phyloP scores from a whole-genome alignment of 2,797 vertebrate genomes.

The Pantherophis alleghaniensis region DNA sequence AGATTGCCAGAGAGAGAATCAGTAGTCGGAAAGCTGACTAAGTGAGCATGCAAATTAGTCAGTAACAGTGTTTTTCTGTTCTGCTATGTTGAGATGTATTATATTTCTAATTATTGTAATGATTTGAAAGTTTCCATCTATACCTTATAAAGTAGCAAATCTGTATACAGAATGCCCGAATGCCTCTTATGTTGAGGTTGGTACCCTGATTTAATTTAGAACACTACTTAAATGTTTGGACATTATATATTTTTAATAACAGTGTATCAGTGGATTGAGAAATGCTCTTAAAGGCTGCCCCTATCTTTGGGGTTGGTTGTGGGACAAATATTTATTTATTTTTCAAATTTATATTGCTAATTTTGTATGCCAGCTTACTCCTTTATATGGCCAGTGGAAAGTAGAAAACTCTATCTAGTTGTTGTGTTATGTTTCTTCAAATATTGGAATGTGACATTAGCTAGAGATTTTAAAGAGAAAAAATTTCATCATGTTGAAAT shows the following conservation, averaged over 20 bases:
- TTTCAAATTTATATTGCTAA: too few relatives aligned
- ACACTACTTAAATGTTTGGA: not conserved
- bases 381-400: not conserved
- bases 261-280: not conserved
- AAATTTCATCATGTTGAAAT: not conserved
- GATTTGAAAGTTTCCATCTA: not conserved
- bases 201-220: not conserved
- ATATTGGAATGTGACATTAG: not conserved
- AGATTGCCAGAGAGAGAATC: not conserved
- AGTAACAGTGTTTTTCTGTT: not conserved
- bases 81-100: not conserved
- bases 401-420: not conserved
- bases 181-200: not conserved
- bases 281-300: not conserved
- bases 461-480: not conserved
- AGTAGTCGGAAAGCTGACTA: not conserved
- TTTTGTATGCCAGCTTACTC: not conserved
- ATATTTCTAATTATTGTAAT: not conserved
- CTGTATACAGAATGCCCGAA: not conserved
- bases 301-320: not conserved
- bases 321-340: not conserved
- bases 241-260: too few relatives aligned
- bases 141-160: not conserved
- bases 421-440: not conserved
- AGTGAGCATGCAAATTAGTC: not conserved